Percentiles rank a stretch among this genome's conserved stretches.
These are phyloP conservation scores for Drosophila funebris DNA, from an alignment of 1,140 invertebrate species.

Conservation along the genomic window DNA sequence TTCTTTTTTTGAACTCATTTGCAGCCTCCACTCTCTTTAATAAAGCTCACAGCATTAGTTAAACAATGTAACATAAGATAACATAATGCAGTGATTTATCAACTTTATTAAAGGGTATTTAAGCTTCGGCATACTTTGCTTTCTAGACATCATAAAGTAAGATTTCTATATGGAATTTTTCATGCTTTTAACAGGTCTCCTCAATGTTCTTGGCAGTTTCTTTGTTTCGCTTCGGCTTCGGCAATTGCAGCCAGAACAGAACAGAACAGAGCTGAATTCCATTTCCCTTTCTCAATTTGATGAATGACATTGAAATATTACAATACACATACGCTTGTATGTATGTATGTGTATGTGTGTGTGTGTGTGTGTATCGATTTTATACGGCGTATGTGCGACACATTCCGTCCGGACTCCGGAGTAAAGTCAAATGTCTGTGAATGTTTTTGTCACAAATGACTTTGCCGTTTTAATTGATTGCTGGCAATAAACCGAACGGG, in stretches of 20 bases:
- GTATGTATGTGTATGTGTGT: constrained; percentile 3
- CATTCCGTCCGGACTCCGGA: constrained; percentile 1
- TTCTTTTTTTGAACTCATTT: too few species aligned
- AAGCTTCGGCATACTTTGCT: too few species aligned
- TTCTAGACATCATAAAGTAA: too few species aligned
- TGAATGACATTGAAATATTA: constrained; percentile 72
- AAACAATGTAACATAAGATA: too few species aligned
- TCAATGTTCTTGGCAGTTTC: background rate
- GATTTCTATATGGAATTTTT: background rate
- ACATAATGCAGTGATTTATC: too few species aligned
- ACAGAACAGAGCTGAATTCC: background rate
- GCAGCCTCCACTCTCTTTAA: too few species aligned
- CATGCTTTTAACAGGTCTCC: background rate
- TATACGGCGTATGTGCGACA: constrained; percentile 28
- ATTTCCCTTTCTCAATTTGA: background rate
- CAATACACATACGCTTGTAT: constrained; percentile 33
- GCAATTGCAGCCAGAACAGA: constrained; percentile 30
- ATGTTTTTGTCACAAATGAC: constrained; percentile 80
- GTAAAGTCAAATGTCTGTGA: constrained; percentile 76
- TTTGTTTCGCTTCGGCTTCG: constrained; percentile 11
- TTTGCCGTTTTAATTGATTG: constrained; percentile 79
- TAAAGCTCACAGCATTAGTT: too few species aligned
- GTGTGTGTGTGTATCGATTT: constrained; percentile 58
- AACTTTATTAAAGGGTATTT: too few species aligned
- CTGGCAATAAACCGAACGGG: constrained; percentile 77